Percentiles rank a stretch among this genome's conserved stretches.
phyloP scores from a whole-genome alignment of 2,888 invertebrate species.

The Nowickia ferox region DNA sequence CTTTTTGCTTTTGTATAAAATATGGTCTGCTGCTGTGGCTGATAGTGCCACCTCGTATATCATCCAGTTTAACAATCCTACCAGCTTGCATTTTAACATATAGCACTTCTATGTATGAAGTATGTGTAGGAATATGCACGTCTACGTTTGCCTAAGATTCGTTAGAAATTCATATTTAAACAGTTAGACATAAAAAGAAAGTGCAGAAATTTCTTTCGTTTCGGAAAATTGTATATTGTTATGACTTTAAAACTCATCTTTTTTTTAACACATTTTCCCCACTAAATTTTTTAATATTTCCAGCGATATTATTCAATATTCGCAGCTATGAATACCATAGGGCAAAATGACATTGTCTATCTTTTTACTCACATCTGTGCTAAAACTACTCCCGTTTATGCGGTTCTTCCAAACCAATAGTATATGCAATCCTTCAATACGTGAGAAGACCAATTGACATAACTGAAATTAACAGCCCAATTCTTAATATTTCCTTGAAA shows the following conservation, averaged over 20 bases:
- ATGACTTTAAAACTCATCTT: no score
- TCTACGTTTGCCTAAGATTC: background rate
- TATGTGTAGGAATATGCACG: background rate
- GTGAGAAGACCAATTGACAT: background rate
- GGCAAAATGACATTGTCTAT: background rate
- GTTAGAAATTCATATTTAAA: background rate
- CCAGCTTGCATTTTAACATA: constrained; percentile 1
- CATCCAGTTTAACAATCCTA: constrained; percentile 28
- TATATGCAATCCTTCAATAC: background rate
- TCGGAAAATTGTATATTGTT: background rate
- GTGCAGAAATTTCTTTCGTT: background rate
- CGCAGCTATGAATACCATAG: background rate
- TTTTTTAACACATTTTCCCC: no score
- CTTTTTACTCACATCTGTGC: background rate
- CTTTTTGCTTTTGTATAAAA: background rate
- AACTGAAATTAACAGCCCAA: background rate
- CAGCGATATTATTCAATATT: background rate
- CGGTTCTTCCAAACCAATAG: background rate
- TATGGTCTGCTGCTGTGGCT: constrained; percentile 46
- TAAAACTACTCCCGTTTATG: background rate
- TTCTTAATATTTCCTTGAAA: no score
- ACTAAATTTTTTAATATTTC: no score
- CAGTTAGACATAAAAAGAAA: background rate
- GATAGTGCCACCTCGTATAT: constrained; percentile 67
- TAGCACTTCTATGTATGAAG: constrained; percentile 3